Base-by-base conservation (phyloP, 2,888 invertebrate species). In the Dyspetes luteomarginatus region DNA sequence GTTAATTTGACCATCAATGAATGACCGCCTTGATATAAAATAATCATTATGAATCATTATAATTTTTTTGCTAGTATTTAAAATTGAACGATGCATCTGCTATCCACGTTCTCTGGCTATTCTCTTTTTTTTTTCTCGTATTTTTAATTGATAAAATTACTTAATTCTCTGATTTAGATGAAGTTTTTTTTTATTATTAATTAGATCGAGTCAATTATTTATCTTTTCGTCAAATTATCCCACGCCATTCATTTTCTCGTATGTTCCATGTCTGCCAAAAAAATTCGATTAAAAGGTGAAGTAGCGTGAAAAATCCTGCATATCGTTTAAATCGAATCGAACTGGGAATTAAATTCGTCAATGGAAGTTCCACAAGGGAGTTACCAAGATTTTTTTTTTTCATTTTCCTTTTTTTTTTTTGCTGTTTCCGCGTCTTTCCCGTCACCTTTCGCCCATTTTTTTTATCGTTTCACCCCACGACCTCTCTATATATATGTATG, bases 361-460 rank as follows among this genome's bases (percentile, higher is more conserved):
- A 68, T 36, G 41, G 45, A 65, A 78, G 41, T 69, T 62, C 65
- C 60, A 26, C 56, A 30, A 26, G 36, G 65, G 62, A 45, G 15
- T 30, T 64, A 56, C 26, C 62, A 48, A 60, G 36, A 41, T 30
- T 52, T 41, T 36, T 67, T 52, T 17, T 12, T 4, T 9, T 36
- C 36, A n/a, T n/a, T n/a, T n/a, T n/a, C n/a, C n/a, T n/a, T n/a
- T n/a, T 55, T 26, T 24, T 26, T 69, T 48, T 28, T 56, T 12
- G 24, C 43, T n/a, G 15, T 41, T n/a, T 56, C 56, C 36, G 36
- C n/a, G 24, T 26, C 28, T 60, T 43, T 12, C 7, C 9, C 62
- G 26, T 65, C 58, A 68, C 41, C 28, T 22, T 12, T 17, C 68
- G 50, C 41, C 45, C 19, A 28, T 48, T 26, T 65, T 50, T 72